A percentile compares a stretch with the other conserved stretches of the same genome.
Evolutionary conservation across 1,140 invertebrate species (phyloP).

Genomic region (Habropoda laboriosa): DNA sequence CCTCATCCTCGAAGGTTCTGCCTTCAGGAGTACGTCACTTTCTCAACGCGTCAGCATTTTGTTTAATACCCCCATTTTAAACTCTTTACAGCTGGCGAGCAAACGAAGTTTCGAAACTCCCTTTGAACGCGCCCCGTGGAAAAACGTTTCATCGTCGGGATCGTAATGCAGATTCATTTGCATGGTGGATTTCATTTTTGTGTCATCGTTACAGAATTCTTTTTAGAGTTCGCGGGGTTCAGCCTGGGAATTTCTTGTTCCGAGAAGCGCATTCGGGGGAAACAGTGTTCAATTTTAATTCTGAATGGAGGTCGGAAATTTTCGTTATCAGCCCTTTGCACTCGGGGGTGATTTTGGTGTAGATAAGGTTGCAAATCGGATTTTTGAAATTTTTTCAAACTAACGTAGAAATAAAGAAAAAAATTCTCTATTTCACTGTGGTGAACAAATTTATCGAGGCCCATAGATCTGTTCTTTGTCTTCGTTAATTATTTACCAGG

Average conservation of each 20-base stretch:
- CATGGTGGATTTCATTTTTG: background rate
- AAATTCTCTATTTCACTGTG: no score
- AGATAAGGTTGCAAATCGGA: no score
- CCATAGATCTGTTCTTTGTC: no score
- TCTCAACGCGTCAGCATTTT: constrained; percentile 47
- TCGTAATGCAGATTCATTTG: constrained; percentile 13
- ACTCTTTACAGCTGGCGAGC: constrained; percentile 10
- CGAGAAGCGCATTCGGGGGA: background rate
- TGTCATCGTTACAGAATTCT: background rate
- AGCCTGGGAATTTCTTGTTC: background rate
- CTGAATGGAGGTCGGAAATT: no score
- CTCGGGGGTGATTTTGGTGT: no score
- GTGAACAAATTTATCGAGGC: no score
- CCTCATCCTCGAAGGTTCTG: constrained; percentile 17
- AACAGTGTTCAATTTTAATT: no score
- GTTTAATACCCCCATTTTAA: constrained; percentile 41
- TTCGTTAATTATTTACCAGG: no score
- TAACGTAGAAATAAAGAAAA: no score
- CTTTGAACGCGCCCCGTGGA: background rate
- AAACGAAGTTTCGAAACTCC: constrained; percentile 31
- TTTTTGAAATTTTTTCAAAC: no score
- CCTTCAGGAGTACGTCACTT: constrained; percentile 24
- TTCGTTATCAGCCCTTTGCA: no score
- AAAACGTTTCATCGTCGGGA: constrained; percentile 25
- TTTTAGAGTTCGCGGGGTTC: no score